Evolutionary conservation across 1,140 invertebrate genomes (phyloP), one percentile per base, ranked within the genome.

Genomic region (Philotrypesis tridentata): DNA sequence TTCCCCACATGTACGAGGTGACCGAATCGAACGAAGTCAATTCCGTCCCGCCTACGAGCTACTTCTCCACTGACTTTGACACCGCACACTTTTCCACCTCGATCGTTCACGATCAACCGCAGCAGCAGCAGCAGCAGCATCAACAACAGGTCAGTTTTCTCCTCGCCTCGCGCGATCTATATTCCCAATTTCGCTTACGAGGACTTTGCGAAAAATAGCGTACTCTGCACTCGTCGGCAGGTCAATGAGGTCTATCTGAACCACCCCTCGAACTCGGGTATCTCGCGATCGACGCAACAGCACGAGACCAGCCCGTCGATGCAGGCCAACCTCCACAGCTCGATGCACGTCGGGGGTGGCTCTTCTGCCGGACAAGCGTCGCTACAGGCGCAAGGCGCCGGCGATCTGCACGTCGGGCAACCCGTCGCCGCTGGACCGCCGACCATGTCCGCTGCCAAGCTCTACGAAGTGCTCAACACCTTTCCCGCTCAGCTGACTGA

Each of bases 381-480:
- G 86, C 82, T 83, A 12, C 85, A 86, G 8, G 84, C 86, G 11
- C 63, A 82, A 0, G 60, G 84, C 40, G 78, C 84, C 14, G 85
- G 87, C 4, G 88, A 91, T 48, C 80, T 90, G 6, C 87, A 90
- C 61, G 85, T 89, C 0, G 89, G 86, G 8, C 86, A 86, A 79
- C 86, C 87, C 84, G 84, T 82, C 0, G 84, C 83, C 0, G 85
- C 83, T 0, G 86, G 84, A 0, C 87, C 84, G 0, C 86, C 90
- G 27, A 86, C 92, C 2, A 82, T 94, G 21, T 92, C 92, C 23
- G 90, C 93, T 4, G 91, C 92, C 27, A 93, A 95, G 82, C 85
- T 94, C 2, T 93, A 93, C 83, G 91, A 92, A 33, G 85, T 94
- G 3, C 83, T 94, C 9, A 92, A 93, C 80, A 91, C 90, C 23